Evolutionary conservation across 2,113 vertebrate species (phyloP).

Genomic region (Todiramphus saurophagus): DNA sequence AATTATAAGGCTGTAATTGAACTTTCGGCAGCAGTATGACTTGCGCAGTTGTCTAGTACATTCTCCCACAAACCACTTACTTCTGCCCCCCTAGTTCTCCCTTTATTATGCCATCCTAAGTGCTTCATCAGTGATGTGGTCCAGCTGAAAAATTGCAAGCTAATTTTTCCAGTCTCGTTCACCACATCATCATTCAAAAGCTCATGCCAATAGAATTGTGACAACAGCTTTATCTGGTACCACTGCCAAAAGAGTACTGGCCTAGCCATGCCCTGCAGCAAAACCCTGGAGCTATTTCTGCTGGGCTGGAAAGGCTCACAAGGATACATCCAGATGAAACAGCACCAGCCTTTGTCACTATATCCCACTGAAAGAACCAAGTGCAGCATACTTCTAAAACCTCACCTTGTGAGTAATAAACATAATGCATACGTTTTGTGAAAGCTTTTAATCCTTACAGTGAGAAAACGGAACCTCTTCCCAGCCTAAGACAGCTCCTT

Average conservation of each 20-base stretch:
- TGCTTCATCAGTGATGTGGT: not conserved
- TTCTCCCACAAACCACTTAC: not conserved
- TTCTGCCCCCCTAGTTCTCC: not conserved
- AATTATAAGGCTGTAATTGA: not conserved
- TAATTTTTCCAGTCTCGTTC: not conserved
- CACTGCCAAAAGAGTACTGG: not conserved
- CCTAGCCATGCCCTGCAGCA: not conserved
- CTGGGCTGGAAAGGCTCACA: not conserved
- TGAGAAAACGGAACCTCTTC: not conserved
- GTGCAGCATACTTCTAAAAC: not conserved
- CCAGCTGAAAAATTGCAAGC: not conserved
- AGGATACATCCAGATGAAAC: not conserved
- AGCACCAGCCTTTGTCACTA: not conserved
- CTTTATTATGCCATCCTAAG: not conserved
- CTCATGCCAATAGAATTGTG: not conserved
- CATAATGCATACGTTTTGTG: not conserved
- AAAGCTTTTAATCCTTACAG: not conserved
- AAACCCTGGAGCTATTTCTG: not conserved
- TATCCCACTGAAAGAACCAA: not conserved
- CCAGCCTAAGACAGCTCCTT: not conserved
- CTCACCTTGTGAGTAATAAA: not conserved
- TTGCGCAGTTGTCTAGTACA: not conserved
- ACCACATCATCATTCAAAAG: not conserved
- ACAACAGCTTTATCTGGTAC: not conserved
- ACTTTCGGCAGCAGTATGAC: not conserved